Conservation (phyloP, 2,888 invertebrate genomes). For the Archips xylosteana region DNA sequence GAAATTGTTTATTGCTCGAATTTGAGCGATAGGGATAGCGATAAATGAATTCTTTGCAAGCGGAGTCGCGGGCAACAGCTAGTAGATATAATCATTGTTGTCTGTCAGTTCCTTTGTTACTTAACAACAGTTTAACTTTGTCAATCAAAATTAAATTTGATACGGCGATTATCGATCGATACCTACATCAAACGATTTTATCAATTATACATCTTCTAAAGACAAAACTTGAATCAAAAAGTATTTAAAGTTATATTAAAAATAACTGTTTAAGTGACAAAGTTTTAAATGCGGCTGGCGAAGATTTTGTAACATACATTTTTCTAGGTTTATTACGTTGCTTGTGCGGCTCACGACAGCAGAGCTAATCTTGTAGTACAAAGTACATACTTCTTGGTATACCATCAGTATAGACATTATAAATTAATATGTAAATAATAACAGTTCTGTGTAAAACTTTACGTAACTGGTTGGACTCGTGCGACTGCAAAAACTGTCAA, state of each 20-base stretch:
- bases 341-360: not conserved
- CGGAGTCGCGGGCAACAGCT: too few species aligned
- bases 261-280: not conserved
- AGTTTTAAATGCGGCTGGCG: not conserved
- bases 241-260: not conserved
- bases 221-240: not conserved
- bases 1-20: too few species aligned
- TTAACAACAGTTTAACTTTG: not conserved
- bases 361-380: not conserved
- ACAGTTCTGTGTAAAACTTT: slow-evolving; percentile 6
- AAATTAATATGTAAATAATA: slow-evolving; percentile 22
- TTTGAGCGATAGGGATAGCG: too few species aligned
- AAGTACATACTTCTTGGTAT: not conserved
- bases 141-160: not conserved
- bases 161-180: not conserved
- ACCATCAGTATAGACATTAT: not conserved
- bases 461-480: slow-evolving; percentile 22
- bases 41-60: too few species aligned
- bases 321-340: not conserved
- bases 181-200: not conserved
- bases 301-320: not conserved
- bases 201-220: not conserved
- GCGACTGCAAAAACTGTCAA: not conserved
- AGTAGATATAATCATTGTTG: too few species aligned
- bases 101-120: too few species aligned